Evolutionary conservation across 2,797 vertebrate genomes (phyloP).

Genomic region (Pantherophis alleghaniensis): DNA sequence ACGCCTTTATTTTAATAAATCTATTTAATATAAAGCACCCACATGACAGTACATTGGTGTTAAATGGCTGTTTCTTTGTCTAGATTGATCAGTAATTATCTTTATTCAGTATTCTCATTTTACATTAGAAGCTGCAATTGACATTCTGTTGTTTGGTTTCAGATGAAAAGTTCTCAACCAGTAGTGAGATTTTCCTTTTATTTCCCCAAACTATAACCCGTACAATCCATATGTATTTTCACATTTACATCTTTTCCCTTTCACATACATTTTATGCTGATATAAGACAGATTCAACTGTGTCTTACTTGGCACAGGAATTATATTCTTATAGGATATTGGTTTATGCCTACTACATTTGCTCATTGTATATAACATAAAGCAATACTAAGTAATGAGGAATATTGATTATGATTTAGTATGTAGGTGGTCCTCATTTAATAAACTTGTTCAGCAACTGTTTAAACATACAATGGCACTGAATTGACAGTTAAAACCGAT

Average conservation of each 20-base stretch:
- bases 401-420: slow-evolving; percentile 52
- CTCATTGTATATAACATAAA: slow-evolving; percentile 60
- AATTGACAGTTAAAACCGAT: not conserved
- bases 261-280: not conserved
- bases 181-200: slow-evolving; percentile 29
- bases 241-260: not conserved
- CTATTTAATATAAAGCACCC: slow-evolving; percentile 31
- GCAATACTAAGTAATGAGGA: slow-evolving; percentile 56
- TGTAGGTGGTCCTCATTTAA: not conserved
- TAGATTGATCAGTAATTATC: slow-evolving; percentile 41
- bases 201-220: not conserved
- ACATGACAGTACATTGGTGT: slow-evolving; percentile 35
- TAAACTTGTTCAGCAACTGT: not conserved
- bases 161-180: slow-evolving; percentile 11
- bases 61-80: not conserved
- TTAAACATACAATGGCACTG: not conserved
- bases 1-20: slow-evolving; percentile 50
- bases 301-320: slow-evolving; percentile 50
- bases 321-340: slow-evolving; percentile 58
- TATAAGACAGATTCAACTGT: slow-evolving; percentile 43
- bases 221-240: fast-evolving
- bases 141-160: slow-evolving; percentile 25
- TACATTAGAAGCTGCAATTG: slow-evolving; percentile 34
- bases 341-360: slow-evolving; percentile 57
- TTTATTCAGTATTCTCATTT: not conserved